Conservation (phyloP, 1,140 invertebrate species). For the Temnothorax curvispinosus region DNA sequence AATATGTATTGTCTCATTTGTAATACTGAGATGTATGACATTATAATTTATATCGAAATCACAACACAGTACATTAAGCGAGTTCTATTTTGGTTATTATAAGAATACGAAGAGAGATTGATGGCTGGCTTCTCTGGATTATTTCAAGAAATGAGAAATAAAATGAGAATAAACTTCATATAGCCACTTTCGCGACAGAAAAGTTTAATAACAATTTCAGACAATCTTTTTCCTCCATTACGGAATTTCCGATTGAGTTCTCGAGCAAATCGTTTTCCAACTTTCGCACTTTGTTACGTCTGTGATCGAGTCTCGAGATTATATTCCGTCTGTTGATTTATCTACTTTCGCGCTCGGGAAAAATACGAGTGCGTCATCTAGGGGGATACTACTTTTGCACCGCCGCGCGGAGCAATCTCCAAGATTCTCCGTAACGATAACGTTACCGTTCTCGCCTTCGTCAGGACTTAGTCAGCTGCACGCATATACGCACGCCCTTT, state of each 20-base stretch:
- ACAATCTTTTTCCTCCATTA: slow-evolving; percentile 50
- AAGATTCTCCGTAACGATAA: slow-evolving; percentile 38
- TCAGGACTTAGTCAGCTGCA: slow-evolving; percentile 25
- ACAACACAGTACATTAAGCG: not conserved
- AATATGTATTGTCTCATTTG: not conserved
- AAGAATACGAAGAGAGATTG: not conserved
- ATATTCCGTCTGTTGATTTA: slow-evolving; percentile 62
- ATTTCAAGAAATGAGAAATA: slow-evolving; percentile 1
- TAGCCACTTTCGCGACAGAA: slow-evolving; percentile 19
- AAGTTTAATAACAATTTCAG: slow-evolving; percentile 51
- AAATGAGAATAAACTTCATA: not conserved
- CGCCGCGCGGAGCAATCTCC: slow-evolving; percentile 37
- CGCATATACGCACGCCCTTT: slow-evolving; percentile 6
- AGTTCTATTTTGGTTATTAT: not conserved
- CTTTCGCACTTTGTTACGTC: slow-evolving; percentile 56
- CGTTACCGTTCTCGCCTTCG: slow-evolving; percentile 3
- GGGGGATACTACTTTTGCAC: slow-evolving; percentile 37
- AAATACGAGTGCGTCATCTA: slow-evolving; percentile 49
- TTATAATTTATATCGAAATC: slow-evolving; percentile 1
- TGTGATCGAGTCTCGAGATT: slow-evolving; percentile 52
- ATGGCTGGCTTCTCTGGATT: slow-evolving; percentile 1
- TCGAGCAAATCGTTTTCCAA: slow-evolving; percentile 48
- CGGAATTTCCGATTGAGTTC: slow-evolving; percentile 55
- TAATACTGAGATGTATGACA: not conserved
- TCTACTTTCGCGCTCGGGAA: slow-evolving; percentile 41